Evolutionary conservation across 1,140 invertebrate genomes (phyloP).

Genomic region (Mesaphorura yosii): DNA sequence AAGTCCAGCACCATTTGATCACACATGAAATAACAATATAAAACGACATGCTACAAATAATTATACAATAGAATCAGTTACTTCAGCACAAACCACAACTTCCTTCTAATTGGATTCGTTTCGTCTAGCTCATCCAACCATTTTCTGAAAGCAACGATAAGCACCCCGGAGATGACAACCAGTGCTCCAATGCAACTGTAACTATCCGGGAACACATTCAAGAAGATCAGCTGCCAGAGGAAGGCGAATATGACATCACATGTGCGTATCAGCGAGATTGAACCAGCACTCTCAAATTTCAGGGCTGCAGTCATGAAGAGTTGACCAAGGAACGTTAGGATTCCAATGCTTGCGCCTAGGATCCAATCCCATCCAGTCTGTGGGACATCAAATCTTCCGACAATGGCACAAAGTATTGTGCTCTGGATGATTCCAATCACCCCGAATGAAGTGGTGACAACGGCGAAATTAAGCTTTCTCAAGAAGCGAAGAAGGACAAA

Average conservation of each 20-base stretch:
- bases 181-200: background rate
- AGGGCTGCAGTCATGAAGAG: conserved; percentile 7
- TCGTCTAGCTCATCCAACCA: background rate
- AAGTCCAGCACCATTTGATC: too few species aligned
- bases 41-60: too few species aligned
- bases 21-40: too few species aligned
- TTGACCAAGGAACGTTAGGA: conserved; percentile 10
- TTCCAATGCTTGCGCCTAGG: background rate
- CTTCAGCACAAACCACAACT: background rate
- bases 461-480: conserved; percentile 1
- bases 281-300: conserved; percentile 12
- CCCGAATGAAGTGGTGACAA: conserved; percentile 8
- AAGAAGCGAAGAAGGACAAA: conserved; percentile 11
- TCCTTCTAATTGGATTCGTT: background rate
- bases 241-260: conserved; percentile 6
- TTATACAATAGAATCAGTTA: too few species aligned
- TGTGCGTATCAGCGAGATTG: background rate
- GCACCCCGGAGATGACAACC: background rate
- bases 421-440: conserved; percentile 7
- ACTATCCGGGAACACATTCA: background rate
- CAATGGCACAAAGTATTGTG: background rate
- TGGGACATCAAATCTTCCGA: conserved; percentile 8
- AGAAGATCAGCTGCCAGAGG: conserved; percentile 9
- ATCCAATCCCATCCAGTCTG: background rate
- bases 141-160: background rate